Percentiles rank a stretch among this genome's conserved stretches.
phyloP scores from a whole-genome alignment of 2,113 vertebrate genomes.

The Danio rerio region GRCz12tu NC_133195.1:34359001-34359500 shows the following conservation, averaged over 20 bases:
- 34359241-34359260: constrained; percentile 5
- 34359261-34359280: background rate
- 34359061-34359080: background rate
- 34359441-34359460: constrained; percentile 23
- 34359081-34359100: background rate
- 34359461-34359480: constrained; percentile 42
- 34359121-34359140: constrained; percentile 12
- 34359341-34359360: constrained; percentile 18
- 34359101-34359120: background rate
- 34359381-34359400: constrained; percentile 6
- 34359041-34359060: background rate
- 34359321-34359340: constrained; percentile 1
- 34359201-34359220: constrained; percentile 1
- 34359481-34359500: constrained; percentile 49
- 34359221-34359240: constrained; percentile 29
- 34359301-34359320: constrained; percentile 7
- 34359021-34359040: background rate
- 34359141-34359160: constrained; percentile 10
- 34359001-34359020: constrained; percentile 36
- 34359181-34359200: background rate
- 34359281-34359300: background rate
- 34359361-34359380: background rate
- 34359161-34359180: constrained; percentile 32
- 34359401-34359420: constrained; percentile 17
- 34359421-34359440: constrained; percentile 44